Percentiles rank a stretch among this genome's conserved stretches.
These are phyloP conservation scores for human DNA, from an alignment of 2,113 vertebrate genomes.

Conservation along the genomic window GRCh38 chr12:67523001-67523500, in stretches of 20 bases:
- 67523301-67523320: neutral
- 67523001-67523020: neutral
- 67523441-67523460: neutral
- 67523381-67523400: neutral
- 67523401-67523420: neutral
- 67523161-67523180: neutral
- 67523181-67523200: neutral
- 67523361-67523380: neutral
- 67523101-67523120: rapidly evolving
- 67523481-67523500: neutral
- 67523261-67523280: neutral
- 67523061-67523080: neutral
- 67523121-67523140: neutral
- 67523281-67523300: neutral
- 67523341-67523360: neutral
- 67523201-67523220: neutral
- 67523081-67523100: rapidly evolving
- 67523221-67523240: neutral
- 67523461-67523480: neutral
- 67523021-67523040: neutral
- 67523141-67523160: neutral
- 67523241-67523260: neutral
- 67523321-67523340: neutral
- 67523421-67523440: neutral
- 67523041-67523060: neutral